These are phyloP conservation scores for Grus americana DNA, from an alignment of 2,113 vertebrate species.

Conservation along the genomic window DNA sequence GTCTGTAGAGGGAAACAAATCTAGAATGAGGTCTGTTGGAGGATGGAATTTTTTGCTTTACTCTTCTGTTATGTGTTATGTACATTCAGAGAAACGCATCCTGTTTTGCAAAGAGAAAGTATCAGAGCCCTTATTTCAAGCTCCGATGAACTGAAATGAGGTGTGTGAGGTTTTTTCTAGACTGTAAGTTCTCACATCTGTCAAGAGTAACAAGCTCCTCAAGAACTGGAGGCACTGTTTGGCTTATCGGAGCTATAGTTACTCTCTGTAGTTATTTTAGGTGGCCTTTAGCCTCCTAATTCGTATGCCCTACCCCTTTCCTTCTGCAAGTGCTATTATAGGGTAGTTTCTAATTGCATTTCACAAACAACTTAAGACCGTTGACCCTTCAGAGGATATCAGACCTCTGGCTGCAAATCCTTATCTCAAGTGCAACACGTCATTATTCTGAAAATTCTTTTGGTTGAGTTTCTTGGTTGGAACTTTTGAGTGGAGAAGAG, in stretches of 20 bases:
- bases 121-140: neutral
- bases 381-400: neutral
- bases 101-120: neutral
- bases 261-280: neutral
- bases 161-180: neutral
- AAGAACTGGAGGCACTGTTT: neutral
- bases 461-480: neutral
- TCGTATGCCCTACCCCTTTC: neutral
- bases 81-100: neutral
- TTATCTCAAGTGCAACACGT: neutral
- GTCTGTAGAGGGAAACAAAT: neutral
- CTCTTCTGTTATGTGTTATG: neutral
- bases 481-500: neutral
- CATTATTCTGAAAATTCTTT: neutral
- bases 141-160: neutral
- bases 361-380: fast-evolving
- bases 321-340: neutral
- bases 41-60: neutral
- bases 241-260: neutral
- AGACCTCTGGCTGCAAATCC: neutral
- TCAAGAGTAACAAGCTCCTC: neutral
- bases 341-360: neutral
- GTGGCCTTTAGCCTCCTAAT: neutral
- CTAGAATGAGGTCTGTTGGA: neutral
- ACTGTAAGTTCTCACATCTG: neutral